Conservation (phyloP, 2,113 vertebrate genomes). For the Merops nubicus region DNA sequence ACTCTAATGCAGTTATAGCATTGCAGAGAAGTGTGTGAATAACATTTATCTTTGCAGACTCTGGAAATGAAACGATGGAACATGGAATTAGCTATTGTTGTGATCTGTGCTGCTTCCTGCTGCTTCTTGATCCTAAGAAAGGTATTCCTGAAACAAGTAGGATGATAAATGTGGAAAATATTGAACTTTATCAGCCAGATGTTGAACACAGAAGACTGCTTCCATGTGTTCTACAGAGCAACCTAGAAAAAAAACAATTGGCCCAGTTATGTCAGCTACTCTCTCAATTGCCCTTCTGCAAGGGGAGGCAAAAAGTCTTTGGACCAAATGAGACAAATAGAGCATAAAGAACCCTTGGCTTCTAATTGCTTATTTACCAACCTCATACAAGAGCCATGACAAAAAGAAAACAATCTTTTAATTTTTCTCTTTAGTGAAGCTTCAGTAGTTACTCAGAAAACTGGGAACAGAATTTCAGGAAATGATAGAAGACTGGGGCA, state of each 20-base stretch:
- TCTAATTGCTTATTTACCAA: not conserved
- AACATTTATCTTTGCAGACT: not conserved
- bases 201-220: conserved; percentile 44
- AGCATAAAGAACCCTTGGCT: not conserved
- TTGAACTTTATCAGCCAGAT: conserved; percentile 45
- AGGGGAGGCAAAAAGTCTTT: conserved; percentile 15
- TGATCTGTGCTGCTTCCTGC: conserved; percentile 22
- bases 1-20: not conserved
- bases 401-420: not conserved
- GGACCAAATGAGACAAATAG: conserved; percentile 49
- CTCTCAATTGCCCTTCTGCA: conserved; percentile 34
- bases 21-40: not conserved
- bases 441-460: not conserved
- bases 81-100: conserved; percentile 4
- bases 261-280: conserved; percentile 46
- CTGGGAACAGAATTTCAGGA: not conserved
- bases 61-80: not conserved
- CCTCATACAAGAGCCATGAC: not conserved
- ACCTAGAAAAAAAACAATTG: conserved; percentile 39
- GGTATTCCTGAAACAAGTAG: conserved; percentile 45
- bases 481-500: not conserved
- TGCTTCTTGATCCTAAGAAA: conserved; percentile 26
- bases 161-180: conserved; percentile 21
- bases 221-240: conserved; percentile 17
- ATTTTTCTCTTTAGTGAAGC: not conserved